These are phyloP conservation scores for Microtus richardsoni DNA, from an alignment of 2,113 vertebrate species.

Conservation along the genomic window DNA sequence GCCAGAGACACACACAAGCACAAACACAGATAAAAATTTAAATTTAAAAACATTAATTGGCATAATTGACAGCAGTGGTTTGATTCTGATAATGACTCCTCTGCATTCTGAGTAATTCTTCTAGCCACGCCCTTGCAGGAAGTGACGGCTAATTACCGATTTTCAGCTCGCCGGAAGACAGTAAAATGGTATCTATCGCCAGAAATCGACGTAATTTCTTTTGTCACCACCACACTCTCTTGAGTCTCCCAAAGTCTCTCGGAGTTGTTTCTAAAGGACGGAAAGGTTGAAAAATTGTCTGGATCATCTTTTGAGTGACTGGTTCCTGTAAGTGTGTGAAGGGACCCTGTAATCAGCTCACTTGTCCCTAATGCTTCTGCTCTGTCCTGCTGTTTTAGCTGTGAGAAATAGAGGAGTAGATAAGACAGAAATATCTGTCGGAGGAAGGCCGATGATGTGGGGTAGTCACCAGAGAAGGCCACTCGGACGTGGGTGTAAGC, in stretches of 20 bases:
- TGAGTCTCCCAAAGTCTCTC: background rate
- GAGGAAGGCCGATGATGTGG: background rate
- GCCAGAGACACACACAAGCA: background rate
- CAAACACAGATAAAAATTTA: background rate
- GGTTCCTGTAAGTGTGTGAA: background rate
- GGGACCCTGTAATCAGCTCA: background rate
- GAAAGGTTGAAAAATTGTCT: background rate
- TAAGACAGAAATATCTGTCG: background rate
- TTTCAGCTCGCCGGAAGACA: background rate
- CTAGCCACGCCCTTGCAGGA: background rate
- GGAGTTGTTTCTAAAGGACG: background rate
- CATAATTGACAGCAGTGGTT: background rate
- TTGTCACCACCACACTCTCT: background rate
- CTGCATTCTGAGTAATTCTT: slow-evolving; percentile 4
- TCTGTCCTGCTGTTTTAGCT: background rate
- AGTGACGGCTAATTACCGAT: background rate
- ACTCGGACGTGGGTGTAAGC: background rate
- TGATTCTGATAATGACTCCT: background rate
- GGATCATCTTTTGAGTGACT: background rate
- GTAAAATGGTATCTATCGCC: background rate
- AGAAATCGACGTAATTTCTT: background rate
- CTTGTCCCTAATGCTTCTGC: background rate
- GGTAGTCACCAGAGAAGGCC: background rate
- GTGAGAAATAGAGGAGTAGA: background rate
- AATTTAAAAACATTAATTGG: background rate